Base-by-base conservation (phyloP, 1,140 invertebrate genomes). In the Leptopilina clavipes region DNA sequence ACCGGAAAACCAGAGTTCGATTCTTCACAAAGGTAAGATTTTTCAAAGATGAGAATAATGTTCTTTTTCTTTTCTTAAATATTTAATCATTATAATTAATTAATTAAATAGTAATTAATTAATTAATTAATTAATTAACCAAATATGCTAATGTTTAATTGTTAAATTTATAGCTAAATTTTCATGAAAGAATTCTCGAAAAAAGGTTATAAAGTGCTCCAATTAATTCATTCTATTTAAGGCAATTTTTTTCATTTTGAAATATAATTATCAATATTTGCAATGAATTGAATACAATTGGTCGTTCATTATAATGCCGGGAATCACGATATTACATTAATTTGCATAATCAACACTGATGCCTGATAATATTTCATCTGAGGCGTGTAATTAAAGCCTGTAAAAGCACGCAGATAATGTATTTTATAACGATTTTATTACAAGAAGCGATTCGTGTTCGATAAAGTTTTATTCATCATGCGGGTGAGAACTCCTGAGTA, bases 401-500 rank as follows among this genome's bases (percentile, higher is more conserved):
- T 31, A 65, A 31, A 65, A 65, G 25, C 59, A 14, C 25, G 59
- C 48, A 52, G 59, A 65, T 65, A 65, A 65, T 65, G 59, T 65
- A 65, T 65, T 65, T 65, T 65, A 65, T 65, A 65, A 65, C 59
- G 19, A 65, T 65, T 37, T 65, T 65, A 65, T 65, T 65, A 65
- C 59, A 65, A 65, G 59, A 22, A 65, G 59, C 65, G 65, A 73
- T 71, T 76, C 74, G 72, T 77, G 65, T 73, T 44, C n/a, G 79
- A 75, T 77, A 65, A 40, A 65, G 75, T 48, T 45, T 75, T 22
- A 19, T 54, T 76, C 75, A 76, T 83, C 76, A 81, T 76, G 78
- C 78, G 79, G 76, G 76, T 79, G 75, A 82, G 77, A 82, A 83
- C 75, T 75, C 79, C 76, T 75, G 70, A 76, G 75, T 81, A 72